These are phyloP conservation scores for Patella ulyssiponensis DNA, from an alignment of 2,888 invertebrate species.

Conservation along the genomic window DNA sequence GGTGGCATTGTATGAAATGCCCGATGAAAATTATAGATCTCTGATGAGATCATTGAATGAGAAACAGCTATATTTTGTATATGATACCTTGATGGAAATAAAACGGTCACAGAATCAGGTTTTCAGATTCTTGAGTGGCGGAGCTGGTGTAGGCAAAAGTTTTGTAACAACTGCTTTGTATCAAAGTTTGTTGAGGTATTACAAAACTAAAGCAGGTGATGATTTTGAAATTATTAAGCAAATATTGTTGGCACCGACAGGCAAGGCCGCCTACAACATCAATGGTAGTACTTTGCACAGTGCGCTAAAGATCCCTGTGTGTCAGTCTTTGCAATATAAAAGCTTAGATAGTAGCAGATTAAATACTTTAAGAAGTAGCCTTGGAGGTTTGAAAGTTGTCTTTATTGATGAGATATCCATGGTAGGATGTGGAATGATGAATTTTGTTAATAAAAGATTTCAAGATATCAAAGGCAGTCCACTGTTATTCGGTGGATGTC, in stretches of 20 bases:
- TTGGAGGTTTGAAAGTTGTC: constrained; percentile 28
- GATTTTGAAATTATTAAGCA: constrained; percentile 24
- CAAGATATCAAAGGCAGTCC: constrained; percentile 32
- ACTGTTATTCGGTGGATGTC: constrained; percentile 25
- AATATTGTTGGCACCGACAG: constrained; percentile 42
- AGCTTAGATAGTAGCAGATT: constrained; percentile 16
- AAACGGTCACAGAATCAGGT: constrained; percentile 35
- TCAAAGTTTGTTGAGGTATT: constrained; percentile 37
- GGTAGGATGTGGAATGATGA: constrained; percentile 36
- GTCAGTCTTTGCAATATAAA: constrained; percentile 25
- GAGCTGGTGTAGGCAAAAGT: constrained; percentile 46
- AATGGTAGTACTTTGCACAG: constrained; percentile 31
- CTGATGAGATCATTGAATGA: constrained; percentile 36
- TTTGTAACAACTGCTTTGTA: constrained; percentile 39
- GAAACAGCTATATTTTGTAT: constrained; percentile 39
- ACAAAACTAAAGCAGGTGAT: constrained; percentile 34
- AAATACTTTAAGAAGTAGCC: constrained; percentile 17
- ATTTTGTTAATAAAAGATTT: constrained; percentile 30
- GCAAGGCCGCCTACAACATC: constrained; percentile 41
- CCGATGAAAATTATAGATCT: constrained; percentile 35
- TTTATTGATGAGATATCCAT: constrained; percentile 45
- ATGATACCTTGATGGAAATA: constrained; percentile 33
- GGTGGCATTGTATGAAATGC: constrained; percentile 26
- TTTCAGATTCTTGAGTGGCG: no score
- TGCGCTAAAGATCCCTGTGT: constrained; percentile 25